Evolutionary conservation across 37 sponge, comb jelly and placozoan genomes (phyloP), one percentile per base, ranked within the genome.

Genomic region (Ianthella basta): DNA sequence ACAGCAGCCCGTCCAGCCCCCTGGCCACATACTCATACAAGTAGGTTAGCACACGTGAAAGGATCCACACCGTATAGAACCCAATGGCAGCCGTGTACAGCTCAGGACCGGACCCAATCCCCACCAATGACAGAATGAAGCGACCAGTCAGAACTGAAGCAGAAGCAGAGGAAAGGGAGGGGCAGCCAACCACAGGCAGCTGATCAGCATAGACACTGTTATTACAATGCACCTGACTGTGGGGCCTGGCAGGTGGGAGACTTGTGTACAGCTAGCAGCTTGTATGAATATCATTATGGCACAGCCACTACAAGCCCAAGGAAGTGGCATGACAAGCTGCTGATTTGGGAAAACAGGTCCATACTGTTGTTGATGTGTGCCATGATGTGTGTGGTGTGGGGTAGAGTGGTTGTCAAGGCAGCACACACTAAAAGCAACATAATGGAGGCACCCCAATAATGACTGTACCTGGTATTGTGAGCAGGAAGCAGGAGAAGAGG

Each of bases 81-180:
- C 98, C 98, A 59, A 91, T 87, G 50, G 96, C 95, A 20, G 90
- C 88, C 18, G 98, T 95, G 84, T 97, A 97, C 36, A 97, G 83
- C 56, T 97, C 98, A 16, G 97, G 98, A 19, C 84, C 82, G 19
- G 85, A 25, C 6, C 64, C 59, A 72, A 89, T 44, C 13, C 96
- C 94, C 35, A 91, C 24, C 54, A 89, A 15, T 30, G 65, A 25
- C 81, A 97, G 86, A 30, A 95, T 29, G 10, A 82, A 53, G 21
- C 98, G 91, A 59, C 98, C 98, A 79, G 88, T 4, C 10, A 82
- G 69, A 30, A 95, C 96, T 95, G 68, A 44, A 37, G 23, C n/a
- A n/a, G n/a, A n/a, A n/a, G n/a, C n/a, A n/a, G n/a, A 44, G 50
- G 50, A 44, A 8, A 8, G 8, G 50, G 50, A 44, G 50, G 50